Conservation (phyloP, 1,140 invertebrate genomes). For the Acyrthosiphon pisum region DNA sequence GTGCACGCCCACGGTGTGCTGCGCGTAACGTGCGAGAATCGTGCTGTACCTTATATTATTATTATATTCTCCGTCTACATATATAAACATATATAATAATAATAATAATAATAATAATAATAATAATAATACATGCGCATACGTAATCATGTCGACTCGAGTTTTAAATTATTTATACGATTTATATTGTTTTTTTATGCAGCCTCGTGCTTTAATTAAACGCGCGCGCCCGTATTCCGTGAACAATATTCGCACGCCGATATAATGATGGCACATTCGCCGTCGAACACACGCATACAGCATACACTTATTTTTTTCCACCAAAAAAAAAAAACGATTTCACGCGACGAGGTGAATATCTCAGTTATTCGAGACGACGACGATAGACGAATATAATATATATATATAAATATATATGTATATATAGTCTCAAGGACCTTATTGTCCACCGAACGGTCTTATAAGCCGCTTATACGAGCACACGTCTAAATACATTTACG, state of each 20-base stretch:
- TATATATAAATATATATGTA: neutral
- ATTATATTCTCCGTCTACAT: neutral
- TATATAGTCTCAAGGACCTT: slow-evolving; percentile 1
- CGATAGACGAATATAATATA: too few relatives aligned
- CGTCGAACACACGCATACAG: neutral
- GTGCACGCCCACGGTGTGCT: slow-evolving; percentile 31
- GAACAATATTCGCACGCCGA: slow-evolving; percentile 16
- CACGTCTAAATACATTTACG: neutral
- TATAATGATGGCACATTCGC: neutral
- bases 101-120: neutral
- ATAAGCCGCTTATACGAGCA: slow-evolving; percentile 32
- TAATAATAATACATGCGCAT: slow-evolving; percentile 47
- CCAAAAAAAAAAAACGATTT: slow-evolving; percentile 4
- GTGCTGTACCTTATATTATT: neutral
- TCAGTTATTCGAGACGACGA: neutral
- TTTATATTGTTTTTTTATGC: slow-evolving; percentile 45
- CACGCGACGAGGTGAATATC: neutral
- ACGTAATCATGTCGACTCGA: slow-evolving; percentile 40
- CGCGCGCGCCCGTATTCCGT: neutral
- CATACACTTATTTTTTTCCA: neutral
- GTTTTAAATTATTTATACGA: slow-evolving; percentile 41
- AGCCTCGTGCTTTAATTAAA: slow-evolving; percentile 42
- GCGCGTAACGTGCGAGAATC: neutral
- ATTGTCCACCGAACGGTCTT: neutral
- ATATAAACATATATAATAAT: neutral